Percentiles rank a stretch among this genome's conserved stretches.
phyloP scores from a whole-genome alignment of 2,888 invertebrate genomes.

The Panopea generosa region DNA sequence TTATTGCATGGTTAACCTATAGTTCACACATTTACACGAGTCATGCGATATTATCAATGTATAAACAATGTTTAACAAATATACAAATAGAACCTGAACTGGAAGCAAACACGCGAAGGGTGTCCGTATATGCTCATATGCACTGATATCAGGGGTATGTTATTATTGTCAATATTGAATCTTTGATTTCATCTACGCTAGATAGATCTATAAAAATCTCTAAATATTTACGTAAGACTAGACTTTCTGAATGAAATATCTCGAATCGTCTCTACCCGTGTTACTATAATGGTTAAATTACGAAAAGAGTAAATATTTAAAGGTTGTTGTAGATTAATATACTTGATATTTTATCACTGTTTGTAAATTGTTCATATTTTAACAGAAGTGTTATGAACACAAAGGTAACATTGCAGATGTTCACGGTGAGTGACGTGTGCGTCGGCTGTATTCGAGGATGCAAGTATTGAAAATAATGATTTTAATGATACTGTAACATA shows the following conservation, averaged over 20 bases:
- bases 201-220: constrained; percentile 50
- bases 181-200: constrained; percentile 54
- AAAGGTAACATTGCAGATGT: too few relatives aligned
- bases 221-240: constrained; percentile 55
- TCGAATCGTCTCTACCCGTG: not conserved
- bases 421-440: too few relatives aligned
- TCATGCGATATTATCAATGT: constrained; percentile 53
- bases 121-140: constrained; percentile 9
- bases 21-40: constrained; percentile 30
- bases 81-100: constrained; percentile 22
- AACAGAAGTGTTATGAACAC: too few relatives aligned
- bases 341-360: constrained; percentile 37
- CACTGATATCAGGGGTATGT: constrained; percentile 21
- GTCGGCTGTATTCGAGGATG: too few relatives aligned
- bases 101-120: constrained; percentile 13
- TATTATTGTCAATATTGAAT: constrained; percentile 60
- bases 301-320: constrained; percentile 34
- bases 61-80: constrained; percentile 62
- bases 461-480: too few relatives aligned
- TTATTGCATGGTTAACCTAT: too few relatives aligned
- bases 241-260: constrained; percentile 59
- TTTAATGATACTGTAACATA: too few relatives aligned
- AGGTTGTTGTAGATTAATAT: constrained; percentile 30
- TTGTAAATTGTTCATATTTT: constrained; percentile 19
- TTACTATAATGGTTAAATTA: constrained; percentile 19